phyloP scores from a whole-genome alignment of 2,888 invertebrate species.

The Lathronympha strigana region DNA sequence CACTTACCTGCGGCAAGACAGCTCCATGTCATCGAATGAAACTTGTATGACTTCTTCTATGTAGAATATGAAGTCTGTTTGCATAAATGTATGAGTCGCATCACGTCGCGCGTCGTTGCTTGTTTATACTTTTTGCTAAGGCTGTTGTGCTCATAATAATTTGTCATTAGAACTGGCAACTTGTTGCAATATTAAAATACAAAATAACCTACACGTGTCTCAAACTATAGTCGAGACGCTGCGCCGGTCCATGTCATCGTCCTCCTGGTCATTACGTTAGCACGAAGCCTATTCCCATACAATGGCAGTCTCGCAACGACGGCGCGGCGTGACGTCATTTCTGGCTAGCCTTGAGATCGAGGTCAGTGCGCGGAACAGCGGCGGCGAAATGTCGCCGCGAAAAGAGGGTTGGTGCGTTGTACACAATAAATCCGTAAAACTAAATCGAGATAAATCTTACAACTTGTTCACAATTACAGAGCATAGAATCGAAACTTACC shows the following conservation, averaged over 20 bases:
- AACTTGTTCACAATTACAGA: conserved; percentile 1
- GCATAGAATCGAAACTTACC: conserved; percentile 86
- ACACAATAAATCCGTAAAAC: conserved; percentile 54
- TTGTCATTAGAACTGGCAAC: neutral
- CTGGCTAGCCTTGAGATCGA: conserved; percentile 78
- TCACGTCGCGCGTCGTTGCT: no score
- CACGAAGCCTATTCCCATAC: conserved; percentile 73
- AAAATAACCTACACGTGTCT: neutral
- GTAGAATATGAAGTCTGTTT: no score
- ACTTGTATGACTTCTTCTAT: no score
- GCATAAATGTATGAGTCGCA: no score
- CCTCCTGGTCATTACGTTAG: conserved; percentile 72
- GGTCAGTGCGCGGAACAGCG: conserved; percentile 75
- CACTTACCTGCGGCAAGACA: no score
- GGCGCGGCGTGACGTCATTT: conserved; percentile 73
- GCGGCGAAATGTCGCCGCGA: conserved; percentile 74
- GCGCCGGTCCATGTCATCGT: conserved; percentile 65
- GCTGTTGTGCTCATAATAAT: neutral
- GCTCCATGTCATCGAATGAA: no score
- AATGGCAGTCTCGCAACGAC: conserved; percentile 65
- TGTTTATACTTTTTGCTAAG: neutral
- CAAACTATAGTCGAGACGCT: conserved; percentile 46
- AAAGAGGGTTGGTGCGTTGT: conserved; percentile 61
- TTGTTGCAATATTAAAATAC: neutral
- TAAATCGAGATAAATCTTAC: neutral